Conservation (phyloP, 1,140 invertebrate species). For the Neomicropteryx cornuta region DNA sequence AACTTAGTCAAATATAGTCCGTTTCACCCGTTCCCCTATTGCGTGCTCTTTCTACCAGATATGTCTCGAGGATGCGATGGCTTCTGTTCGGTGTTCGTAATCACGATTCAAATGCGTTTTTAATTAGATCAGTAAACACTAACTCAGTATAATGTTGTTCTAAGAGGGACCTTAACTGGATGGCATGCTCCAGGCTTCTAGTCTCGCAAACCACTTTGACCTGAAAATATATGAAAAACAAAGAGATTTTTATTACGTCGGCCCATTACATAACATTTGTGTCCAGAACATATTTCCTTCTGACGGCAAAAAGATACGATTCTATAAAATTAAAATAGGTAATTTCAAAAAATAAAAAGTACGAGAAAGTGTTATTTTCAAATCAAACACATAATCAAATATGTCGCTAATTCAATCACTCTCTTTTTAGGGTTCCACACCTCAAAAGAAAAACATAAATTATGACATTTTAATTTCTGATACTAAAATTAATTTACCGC, state of each 20-base stretch:
- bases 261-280: background rate
- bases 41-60: no score
- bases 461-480: no score
- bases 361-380: constrained; percentile 1
- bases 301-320: background rate
- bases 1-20: no score
- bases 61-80: no score
- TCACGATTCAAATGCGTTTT: no score
- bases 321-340: constrained; percentile 3
- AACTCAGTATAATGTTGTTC: no score
- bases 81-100: no score
- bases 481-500: no score
- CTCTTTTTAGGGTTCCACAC: no score
- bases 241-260: constrained; percentile 5
- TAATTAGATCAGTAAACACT: no score
- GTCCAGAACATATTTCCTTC: constrained; percentile 2
- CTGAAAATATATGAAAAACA: constrained; percentile 27
- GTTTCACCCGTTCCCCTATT: no score
- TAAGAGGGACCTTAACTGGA: constrained; percentile 42
- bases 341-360: constrained; percentile 5
- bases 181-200: constrained; percentile 62
- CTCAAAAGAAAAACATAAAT: no score
- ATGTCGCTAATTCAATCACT: background rate
- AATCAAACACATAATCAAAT: background rate
- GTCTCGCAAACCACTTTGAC: constrained; percentile 81